Base-by-base conservation (phyloP, 2,888 invertebrate species). In the Phyllotreta striolata region DNA sequence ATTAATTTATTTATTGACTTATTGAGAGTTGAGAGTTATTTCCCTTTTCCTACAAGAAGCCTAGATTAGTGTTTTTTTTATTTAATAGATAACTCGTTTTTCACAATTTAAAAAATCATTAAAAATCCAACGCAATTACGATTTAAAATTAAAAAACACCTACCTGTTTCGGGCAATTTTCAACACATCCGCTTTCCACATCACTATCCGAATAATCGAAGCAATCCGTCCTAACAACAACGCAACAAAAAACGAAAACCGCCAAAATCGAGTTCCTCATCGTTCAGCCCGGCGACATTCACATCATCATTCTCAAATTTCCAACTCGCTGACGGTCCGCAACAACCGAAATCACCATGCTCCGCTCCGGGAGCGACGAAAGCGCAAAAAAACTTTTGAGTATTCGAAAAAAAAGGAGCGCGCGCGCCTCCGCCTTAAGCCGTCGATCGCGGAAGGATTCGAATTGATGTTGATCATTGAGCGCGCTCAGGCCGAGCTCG, bases 141-240 rank as follows among this genome's bases (percentile, higher is more conserved):
- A 24, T 41, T 14, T 56, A 9, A 38, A 37, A 40, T 40, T 8
- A 49, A 39, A 38, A 14, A 24, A 40, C 24, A 37, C 46, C 24
- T 52, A 80, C 79, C 77, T 79, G 78, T 14, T 75, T 64, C 24
- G 79, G 76, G 61, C 80, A 80, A 70, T 76, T 74, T 65, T 78
- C 74, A 2, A 76, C 71, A 60, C 80, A 80, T 55, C 78, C 72
- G 55, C 71, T 68, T 62, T 79, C 78, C 34, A 79, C 77, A 67
- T 76, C 73, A 39, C 58, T 65, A 55, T 70, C 70, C 51, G 66
- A 64, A 66, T 66, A 62, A 60, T 71, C 67, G 56, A 68, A 64
- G 66, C 64, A 59, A 59, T 35, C 62, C 47, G 58, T 61, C 38
- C 56, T 55, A 39, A 63, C 37, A 37, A 63, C 14, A 10, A 69